Evolutionary conservation across 2,888 invertebrate genomes (phyloP), one percentile per base, ranked within the genome.

Genomic region (Baccha elongata): DNA sequence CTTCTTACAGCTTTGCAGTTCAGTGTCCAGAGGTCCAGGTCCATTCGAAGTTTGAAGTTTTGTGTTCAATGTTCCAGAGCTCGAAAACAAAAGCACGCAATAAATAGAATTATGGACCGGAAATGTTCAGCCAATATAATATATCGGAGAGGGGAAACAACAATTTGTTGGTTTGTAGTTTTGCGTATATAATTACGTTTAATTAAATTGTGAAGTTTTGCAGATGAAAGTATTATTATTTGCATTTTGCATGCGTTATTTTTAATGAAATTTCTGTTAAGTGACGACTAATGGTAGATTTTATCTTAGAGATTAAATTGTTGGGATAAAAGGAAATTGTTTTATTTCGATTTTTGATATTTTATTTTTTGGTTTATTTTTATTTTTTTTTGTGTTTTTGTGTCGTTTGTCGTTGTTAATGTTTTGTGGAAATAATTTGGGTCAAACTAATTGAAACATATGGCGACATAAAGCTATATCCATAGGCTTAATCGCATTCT

Each of bases 61-160:
- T 11, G 13, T 48, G n/a, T 48, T 48, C 15, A 40, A 13, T 15
- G 29, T 4, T 8, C 8, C 13, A 19, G 32, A 7, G 17, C 21
- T 40, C n/a, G 37, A 1, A 58, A 40, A 23, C 23, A 40, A 13
- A 17, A 40, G 13, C 37, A 35, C 8, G 29, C 69, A 72, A 72
- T 76, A 68, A 76, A 76, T 62, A 64, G 78, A 69, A 83, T 72
- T 73, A 73, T 29, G 32, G 42, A 32, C 40, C 62, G 72, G 67
- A 78, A 62, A 73, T 73, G 62, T 71, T 81, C 55, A 68, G 55
- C 72, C 72, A 72, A 78, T 78, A 78, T 78, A 73, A 62, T 71
- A 65, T 35, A 35, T 11, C 11, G 35, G 35, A 11, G 3, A n/a
- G 15, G 21, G 50, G 67, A 62, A 53, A 76, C 50, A 53, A 37